phyloP scores from a whole-genome alignment of 2,888 invertebrate genomes.

The Neria commutata region DNA sequence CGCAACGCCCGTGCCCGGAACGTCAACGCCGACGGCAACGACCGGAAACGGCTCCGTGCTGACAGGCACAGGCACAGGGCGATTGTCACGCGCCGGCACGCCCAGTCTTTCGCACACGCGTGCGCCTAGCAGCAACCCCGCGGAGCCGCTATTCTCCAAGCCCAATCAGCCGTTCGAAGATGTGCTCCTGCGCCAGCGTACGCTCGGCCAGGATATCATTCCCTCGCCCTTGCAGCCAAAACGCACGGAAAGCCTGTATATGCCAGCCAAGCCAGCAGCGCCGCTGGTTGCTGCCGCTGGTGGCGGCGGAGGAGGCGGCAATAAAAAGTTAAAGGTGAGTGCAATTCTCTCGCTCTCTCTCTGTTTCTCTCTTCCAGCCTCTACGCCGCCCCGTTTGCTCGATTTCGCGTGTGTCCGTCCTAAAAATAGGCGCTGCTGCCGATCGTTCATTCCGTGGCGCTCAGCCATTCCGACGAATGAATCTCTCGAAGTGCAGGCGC shows the following conservation, averaged over 20 bases:
- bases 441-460: background rate
- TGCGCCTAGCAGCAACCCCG: conserved; percentile 54
- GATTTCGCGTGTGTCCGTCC: conserved; percentile 25
- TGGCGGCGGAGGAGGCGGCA: conserved; percentile 59
- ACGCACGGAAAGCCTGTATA: conserved; percentile 87
- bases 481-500: conserved; percentile 40
- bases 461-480: conserved; percentile 40
- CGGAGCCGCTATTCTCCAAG: conserved; percentile 62
- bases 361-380: no score
- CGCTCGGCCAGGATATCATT: conserved; percentile 86
- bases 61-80: conserved; percentile 59
- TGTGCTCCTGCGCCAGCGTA: conserved; percentile 78
- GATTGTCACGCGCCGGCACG: conserved; percentile 64
- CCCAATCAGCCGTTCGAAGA: conserved; percentile 78
- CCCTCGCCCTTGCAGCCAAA: conserved; percentile 88
- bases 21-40: conserved; percentile 45
- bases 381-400: no score
- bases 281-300: conserved; percentile 58
- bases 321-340: conserved; percentile 61
- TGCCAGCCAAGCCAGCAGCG: conserved; percentile 67
- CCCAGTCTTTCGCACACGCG: conserved; percentile 57
- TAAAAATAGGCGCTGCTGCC: conserved; percentile 41
- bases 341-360: background rate
- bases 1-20: conserved; percentile 54
- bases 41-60: conserved; percentile 72